Evolutionary conservation across 2,888 invertebrate species (phyloP), one percentile per base, ranked within the genome.

Genomic region (Trissoscelio sp.): DNA sequence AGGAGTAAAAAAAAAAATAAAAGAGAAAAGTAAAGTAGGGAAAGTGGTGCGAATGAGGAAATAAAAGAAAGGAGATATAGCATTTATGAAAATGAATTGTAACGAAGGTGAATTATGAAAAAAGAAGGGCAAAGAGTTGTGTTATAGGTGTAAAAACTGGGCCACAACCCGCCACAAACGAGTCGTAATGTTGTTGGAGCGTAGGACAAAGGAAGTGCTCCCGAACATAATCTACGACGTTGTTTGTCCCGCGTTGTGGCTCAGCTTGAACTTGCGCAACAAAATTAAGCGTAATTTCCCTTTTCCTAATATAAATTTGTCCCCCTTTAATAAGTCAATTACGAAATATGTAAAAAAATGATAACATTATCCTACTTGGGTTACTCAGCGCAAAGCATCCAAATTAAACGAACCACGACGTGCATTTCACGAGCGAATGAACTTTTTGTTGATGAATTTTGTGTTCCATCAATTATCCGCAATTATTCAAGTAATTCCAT

Each of bases 171-270:
- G 64, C 48, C 72, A 64, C 72, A 79, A 79, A 72, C 72, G 72
- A 79, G 72, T 79, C 66, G 79, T 66, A 72, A 79, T 72, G 72
- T 72, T 72, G 70, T 79, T 72, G 72, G 14, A 51, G 58, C 42
- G 37, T 12, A 53, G 79, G 72, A 73, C 79, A 72, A 72, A 79
- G 79, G 79, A 73, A 72, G 73, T 53, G 72, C 66, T 67, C 67
- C 67, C 58, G 79, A 66, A 79, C 79, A 73, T 72, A 79, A 72
- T 73, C 72, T 79, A 79, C 73, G 73, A 79, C 53, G 73, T 73
- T 72, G 79, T 79, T 79, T 79, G 72, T 73, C 66, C 58, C 72
- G 66, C 64, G 66, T 24, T 58, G 58, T 67, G 73, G 58, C 66
- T 66, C 55, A 58, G 72, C 72, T 64, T 67, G 66, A 79, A 79